Percentiles rank a stretch among this genome's conserved stretches.
phyloP scores from a whole-genome alignment of 2,888 invertebrate species.

The Crocallis elinguaria region DNA sequence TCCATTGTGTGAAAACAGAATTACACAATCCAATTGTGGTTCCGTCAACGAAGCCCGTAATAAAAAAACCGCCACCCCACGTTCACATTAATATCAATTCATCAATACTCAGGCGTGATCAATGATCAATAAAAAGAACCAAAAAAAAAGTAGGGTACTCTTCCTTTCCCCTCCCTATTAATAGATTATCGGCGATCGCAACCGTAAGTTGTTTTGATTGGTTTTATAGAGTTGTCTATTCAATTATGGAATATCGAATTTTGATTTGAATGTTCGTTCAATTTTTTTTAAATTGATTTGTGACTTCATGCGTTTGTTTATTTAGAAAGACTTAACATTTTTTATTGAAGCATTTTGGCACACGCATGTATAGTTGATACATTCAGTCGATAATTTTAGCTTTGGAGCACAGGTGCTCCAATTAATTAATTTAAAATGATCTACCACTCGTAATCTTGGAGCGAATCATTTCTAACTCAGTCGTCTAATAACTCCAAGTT shows the following conservation, averaged over 20 bases:
- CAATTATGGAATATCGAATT: conserved; percentile 62
- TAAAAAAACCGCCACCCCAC: conserved; percentile 76
- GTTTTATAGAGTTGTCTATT: conserved; percentile 70
- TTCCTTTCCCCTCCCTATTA: conserved; percentile 61
- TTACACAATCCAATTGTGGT: conserved; percentile 80
- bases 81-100: conserved; percentile 77
- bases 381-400: not conserved
- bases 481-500: conserved; percentile 36
- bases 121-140: conserved; percentile 72
- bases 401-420: conserved; percentile 7
- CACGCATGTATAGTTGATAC: not conserved
- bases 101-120: conserved; percentile 84
- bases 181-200: conserved; percentile 63
- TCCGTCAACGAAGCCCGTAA: conserved; percentile 67
- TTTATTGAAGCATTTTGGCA: not conserved
- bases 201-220: conserved; percentile 44
- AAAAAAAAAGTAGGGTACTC: conserved; percentile 50
- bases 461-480: conserved; percentile 17
- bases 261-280: conserved; percentile 25
- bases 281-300: conserved; percentile 44
- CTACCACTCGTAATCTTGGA: conserved; percentile 17
- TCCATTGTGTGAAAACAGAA: conserved; percentile 64
- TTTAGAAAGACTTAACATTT: not conserved
- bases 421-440: conserved; percentile 20
- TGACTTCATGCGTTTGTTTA: conserved; percentile 47